These are phyloP conservation scores for Fulmarus glacialis DNA, from an alignment of 2,113 vertebrate genomes.

Conservation along the genomic window DNA sequence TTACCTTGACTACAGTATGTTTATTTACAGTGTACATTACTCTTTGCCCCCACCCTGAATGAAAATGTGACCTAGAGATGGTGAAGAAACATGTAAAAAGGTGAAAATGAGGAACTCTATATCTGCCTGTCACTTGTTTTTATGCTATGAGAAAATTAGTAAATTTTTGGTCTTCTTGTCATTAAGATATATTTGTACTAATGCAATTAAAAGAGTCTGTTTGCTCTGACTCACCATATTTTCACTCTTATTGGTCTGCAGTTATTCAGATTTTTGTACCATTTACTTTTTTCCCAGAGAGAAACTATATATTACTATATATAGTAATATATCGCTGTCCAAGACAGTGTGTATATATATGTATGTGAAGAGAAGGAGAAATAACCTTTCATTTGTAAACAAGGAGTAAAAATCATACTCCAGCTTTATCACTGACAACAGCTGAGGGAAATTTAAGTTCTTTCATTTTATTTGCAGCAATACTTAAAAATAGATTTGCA, in stretches of 20 bases:
- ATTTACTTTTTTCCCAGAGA: background rate
- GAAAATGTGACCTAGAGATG: background rate
- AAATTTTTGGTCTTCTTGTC: background rate
- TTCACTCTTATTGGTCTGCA: background rate
- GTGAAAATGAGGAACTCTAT: background rate
- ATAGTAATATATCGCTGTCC: background rate
- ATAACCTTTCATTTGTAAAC: background rate
- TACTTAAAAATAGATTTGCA: slow-evolving; percentile 14
- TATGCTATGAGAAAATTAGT: background rate
- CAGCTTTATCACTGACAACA: background rate
- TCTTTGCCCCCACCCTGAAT: background rate
- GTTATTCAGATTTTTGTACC: background rate
- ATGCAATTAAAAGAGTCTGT: background rate
- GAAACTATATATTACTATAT: background rate
- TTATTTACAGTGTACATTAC: background rate
- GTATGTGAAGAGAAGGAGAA: background rate
- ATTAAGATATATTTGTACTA: background rate
- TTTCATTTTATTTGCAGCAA: background rate
- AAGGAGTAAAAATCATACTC: background rate
- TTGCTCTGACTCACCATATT: background rate
- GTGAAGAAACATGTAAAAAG: background rate
- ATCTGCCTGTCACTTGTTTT: background rate
- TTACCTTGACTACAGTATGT: background rate
- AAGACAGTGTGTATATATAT: background rate
- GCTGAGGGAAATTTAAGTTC: background rate